Conservation (phyloP, 2,797 vertebrate species). For the Echeneis naucrates region DNA sequence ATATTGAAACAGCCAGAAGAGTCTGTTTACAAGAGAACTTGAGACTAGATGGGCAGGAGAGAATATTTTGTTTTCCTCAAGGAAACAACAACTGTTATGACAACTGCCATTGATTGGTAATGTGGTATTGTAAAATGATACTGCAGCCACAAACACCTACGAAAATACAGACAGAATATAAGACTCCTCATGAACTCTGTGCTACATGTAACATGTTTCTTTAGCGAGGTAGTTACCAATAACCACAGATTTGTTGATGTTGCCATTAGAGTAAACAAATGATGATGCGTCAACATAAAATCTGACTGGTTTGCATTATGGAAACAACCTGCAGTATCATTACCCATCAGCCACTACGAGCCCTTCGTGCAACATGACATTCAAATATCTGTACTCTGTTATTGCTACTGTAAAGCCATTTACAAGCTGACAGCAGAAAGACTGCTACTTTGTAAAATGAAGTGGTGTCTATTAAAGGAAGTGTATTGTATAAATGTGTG, state of each 20-base stretch:
- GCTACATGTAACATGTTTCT: not conserved
- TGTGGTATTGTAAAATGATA: constrained; percentile 25
- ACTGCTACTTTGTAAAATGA: constrained; percentile 70
- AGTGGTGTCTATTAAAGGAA: constrained; percentile 67
- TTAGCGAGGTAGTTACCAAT: not conserved
- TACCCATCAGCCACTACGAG: constrained; percentile 33
- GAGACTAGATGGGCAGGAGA: constrained; percentile 28
- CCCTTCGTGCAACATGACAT: constrained; percentile 53
- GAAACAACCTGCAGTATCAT: constrained; percentile 43
- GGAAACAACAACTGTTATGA: constrained; percentile 6
- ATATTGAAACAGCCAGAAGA: constrained; percentile 47
- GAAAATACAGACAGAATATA: constrained; percentile 19
- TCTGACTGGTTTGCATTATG: constrained; percentile 15
- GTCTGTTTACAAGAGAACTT: constrained; percentile 5
- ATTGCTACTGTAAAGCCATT: constrained; percentile 65
- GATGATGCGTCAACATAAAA: constrained; percentile 2
- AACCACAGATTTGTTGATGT: constrained; percentile 4
- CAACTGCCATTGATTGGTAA: constrained; percentile 33
- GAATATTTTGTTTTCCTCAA: constrained; percentile 21
- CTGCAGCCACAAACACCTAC: constrained; percentile 4
- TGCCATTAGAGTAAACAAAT: constrained; percentile 29
- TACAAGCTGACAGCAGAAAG: constrained; percentile 51
- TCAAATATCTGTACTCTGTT: constrained; percentile 59
- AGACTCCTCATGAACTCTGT: constrained; percentile 7
- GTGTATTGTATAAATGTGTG: constrained; percentile 74